phyloP scores from a whole-genome alignment of 2,113 vertebrate species.

The Eurystomus gularis region DNA sequence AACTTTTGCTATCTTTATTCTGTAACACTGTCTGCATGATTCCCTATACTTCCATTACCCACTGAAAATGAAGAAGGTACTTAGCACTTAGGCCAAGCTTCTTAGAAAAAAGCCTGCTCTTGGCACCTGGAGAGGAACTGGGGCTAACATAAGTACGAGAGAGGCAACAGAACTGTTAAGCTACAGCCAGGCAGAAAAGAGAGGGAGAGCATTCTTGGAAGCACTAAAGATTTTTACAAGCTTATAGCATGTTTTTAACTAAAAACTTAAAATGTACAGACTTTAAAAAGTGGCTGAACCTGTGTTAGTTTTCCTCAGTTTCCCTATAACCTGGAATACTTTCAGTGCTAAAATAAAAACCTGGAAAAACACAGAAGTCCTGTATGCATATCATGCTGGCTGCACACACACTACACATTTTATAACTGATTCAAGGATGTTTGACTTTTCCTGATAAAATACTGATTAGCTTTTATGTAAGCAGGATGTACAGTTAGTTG shows the following conservation, averaged over 20 bases:
- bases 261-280: background rate
- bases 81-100: background rate
- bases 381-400: background rate
- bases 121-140: background rate
- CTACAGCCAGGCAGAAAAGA: background rate
- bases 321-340: background rate
- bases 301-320: background rate
- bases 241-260: background rate
- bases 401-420: background rate
- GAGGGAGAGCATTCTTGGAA: background rate
- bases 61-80: background rate
- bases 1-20: background rate
- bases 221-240: background rate
- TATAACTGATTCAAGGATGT: background rate
- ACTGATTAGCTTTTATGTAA: background rate
- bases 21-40: rapidly evolving
- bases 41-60: background rate
- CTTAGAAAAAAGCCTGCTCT: background rate
- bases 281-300: background rate
- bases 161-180: background rate
- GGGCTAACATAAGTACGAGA: background rate
- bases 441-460: slow-evolving; percentile 5
- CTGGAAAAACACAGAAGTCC: background rate
- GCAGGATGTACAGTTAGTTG: background rate
- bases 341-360: background rate